These are phyloP conservation scores for Gobionotothen gibberifrons DNA, from an alignment of 2,797 vertebrate species.

Conservation along the genomic window DNA sequence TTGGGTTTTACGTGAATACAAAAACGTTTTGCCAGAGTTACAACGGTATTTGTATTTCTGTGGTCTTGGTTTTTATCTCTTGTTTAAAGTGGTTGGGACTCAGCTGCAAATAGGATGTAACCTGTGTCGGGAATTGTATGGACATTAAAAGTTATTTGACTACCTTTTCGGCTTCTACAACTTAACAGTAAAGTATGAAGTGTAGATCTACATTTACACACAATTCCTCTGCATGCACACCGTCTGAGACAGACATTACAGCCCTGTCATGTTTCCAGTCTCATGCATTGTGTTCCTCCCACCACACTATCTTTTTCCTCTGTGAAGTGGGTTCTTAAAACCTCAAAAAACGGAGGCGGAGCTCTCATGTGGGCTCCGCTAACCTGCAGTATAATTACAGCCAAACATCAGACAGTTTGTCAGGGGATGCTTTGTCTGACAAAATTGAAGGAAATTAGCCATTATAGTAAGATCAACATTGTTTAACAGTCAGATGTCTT, in stretches of 20 bases:
- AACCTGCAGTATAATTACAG: constrained; percentile 25
- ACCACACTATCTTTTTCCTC: constrained; percentile 45
- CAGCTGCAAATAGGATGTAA: neutral
- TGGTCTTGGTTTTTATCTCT: neutral
- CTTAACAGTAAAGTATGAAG: neutral
- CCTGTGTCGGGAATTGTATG: neutral
- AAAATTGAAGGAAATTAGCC: constrained; percentile 18
- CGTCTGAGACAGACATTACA: constrained; percentile 6
- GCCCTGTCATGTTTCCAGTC: constrained; percentile 57
- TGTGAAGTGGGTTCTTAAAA: constrained; percentile 61
- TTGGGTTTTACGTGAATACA: neutral
- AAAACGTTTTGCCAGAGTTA: neutral
- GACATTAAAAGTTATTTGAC: neutral
- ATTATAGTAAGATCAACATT: constrained; percentile 21
- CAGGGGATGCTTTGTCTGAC: constrained; percentile 9
- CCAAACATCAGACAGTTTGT: constrained; percentile 21
- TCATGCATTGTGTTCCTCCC: constrained; percentile 33
- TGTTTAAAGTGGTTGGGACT: neutral
- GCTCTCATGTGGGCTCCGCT: constrained; percentile 45
- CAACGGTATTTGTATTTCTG: neutral
- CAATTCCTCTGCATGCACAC: neutral
- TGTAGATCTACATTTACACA: neutral
- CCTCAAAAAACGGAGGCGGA: constrained; percentile 45
- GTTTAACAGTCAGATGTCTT: constrained; percentile 27
- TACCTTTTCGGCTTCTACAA: neutral